Evolutionary conservation across 2,113 vertebrate species (phyloP).

Genomic region (Felis chaus): DNA sequence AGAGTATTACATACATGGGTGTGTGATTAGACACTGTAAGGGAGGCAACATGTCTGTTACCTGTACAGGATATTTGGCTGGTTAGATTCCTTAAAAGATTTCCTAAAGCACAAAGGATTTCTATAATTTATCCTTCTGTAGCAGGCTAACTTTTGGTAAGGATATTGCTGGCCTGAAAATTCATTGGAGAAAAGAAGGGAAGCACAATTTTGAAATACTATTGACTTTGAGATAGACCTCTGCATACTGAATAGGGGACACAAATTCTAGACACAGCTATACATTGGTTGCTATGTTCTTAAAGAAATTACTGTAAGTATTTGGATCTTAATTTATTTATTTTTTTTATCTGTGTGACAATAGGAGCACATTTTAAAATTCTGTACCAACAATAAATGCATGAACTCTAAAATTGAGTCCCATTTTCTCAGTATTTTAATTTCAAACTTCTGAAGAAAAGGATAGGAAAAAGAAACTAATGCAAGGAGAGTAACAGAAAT

Average conservation of each 20-base stretch:
- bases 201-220: not conserved
- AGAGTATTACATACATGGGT: not conserved
- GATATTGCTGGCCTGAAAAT: not conserved
- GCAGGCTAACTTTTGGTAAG: not conserved
- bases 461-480: too few species aligned
- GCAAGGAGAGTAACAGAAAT: not conserved
- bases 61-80: not conserved
- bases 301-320: not conserved
- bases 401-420: not conserved
- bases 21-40: not conserved
- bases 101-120: not conserved
- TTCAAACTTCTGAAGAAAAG: not conserved
- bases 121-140: not conserved
- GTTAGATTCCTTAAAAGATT: not conserved
- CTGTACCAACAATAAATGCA: not conserved
- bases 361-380: not conserved
- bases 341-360: not conserved
- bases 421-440: not conserved
- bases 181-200: not conserved
- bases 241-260: not conserved
- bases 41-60: too few species aligned
- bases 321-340: not conserved
- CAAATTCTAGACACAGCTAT: not conserved
- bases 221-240: not conserved
- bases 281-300: not conserved